Evolutionary conservation across 2,797 vertebrate species (phyloP).

Genomic region (Rhincodon typus): DNA sequence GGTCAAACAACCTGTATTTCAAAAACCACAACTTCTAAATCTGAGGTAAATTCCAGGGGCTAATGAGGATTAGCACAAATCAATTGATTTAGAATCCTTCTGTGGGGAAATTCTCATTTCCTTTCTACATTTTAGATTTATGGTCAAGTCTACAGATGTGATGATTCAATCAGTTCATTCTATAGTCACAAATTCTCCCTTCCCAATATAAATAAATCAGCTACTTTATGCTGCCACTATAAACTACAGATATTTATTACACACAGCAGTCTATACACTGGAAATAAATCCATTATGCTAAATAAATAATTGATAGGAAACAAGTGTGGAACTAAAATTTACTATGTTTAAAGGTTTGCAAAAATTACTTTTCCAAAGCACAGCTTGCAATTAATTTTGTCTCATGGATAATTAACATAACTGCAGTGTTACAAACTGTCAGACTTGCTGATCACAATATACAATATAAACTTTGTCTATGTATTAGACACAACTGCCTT

Average conservation of each 20-base stretch:
- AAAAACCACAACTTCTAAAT: background rate
- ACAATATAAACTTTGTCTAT: conserved; percentile 35
- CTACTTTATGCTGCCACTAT: conserved; percentile 29
- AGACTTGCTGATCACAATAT: conserved; percentile 38
- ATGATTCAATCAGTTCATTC: background rate
- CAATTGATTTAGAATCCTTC: background rate
- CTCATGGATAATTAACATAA: conserved; percentile 32
- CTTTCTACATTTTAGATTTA: background rate
- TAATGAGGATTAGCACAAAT: background rate
- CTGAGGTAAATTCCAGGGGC: conserved; percentile 24
- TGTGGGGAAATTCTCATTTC: background rate
- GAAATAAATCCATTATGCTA: conserved; percentile 31
- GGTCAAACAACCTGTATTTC: background rate
- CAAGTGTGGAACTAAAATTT: conserved; percentile 30
- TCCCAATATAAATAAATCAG: conserved; percentile 32
- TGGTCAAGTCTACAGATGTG: background rate
- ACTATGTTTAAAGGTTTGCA: conserved; percentile 36
- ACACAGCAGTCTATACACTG: conserved; percentile 38
- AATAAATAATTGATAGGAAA: conserved; percentile 35
- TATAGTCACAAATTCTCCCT: background rate
- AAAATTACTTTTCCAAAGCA: conserved; percentile 37
- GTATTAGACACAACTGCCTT: conserved; percentile 34
- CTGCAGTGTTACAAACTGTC: conserved; percentile 34
- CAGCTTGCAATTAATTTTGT: conserved; percentile 31
- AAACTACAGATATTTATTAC: conserved; percentile 37